Evolutionary conservation across 2,797 vertebrate genomes (phyloP), one percentile per base, ranked within the genome.

Genomic region (Chelon labrosus): DNA sequence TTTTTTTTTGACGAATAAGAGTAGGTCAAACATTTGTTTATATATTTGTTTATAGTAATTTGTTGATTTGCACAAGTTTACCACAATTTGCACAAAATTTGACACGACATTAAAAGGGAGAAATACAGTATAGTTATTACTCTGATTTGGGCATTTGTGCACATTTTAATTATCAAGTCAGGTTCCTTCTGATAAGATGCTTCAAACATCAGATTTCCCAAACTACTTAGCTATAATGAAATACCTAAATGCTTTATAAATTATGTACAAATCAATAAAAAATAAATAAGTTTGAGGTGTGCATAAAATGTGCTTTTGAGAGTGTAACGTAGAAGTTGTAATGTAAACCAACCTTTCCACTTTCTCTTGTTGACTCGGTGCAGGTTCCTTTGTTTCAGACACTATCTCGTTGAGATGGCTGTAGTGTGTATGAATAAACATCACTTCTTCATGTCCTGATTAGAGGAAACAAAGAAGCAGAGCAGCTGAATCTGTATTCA

Each of bases 361-460:
- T 54, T 78, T 70, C 8, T 82, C 84, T 54, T 78, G 80, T n/a
- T 70, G 61, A 58, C 54, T 85, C 61, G 10, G 54, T 52, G 77
- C 25, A 60, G 79, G 31, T 61, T 88, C 75, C 47, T 80, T 46
- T 20, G 50, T 22, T 75, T 19, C 85, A 58, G 85, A 73, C 54
- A 79, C 51, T 67, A 94, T 85, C 51, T 95, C 85, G 74, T 76
- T 89, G 57, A 95, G 81, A 51, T 83, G 90, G 42, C 88, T 91
- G 79, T 95, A 96, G 85, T 94, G 91, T 12, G 91, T 88, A 62
- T 94, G 90, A 80, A 96, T 95, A 58, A 96, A 84, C 91, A 94
- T 93, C 72, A 95, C 88, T 41, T 95, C 91, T 14, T 90, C 77
- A 64, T 89, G 73, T 68, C 95, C 95, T 96, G 79, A 54, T 68